Percentiles rank a stretch among this genome's conserved stretches.
These are phyloP conservation scores for Campylomormyrus tamandua DNA, from an alignment of 2,113 vertebrate genomes.

Conservation along the genomic window DNA sequence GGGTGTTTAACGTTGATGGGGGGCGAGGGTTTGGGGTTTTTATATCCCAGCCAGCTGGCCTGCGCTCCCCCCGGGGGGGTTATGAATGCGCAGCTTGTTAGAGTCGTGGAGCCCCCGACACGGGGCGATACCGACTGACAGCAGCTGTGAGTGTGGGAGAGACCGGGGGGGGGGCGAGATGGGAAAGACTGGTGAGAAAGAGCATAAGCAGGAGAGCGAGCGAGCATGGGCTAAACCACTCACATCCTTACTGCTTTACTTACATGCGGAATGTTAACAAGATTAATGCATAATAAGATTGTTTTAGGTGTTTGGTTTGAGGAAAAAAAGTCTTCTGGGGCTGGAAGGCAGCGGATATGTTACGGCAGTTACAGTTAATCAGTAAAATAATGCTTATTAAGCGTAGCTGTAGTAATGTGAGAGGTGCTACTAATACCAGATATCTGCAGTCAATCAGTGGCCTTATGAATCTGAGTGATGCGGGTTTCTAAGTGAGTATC, in stretches of 20 bases:
- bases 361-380: background rate
- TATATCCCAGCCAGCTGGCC: conserved; percentile 68
- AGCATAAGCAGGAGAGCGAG: background rate
- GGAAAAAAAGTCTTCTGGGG: background rate
- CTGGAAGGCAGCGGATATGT: background rate
- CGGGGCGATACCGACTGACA: conserved; percentile 68
- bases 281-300: background rate
- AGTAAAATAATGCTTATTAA: background rate
- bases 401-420: background rate
- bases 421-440: background rate
- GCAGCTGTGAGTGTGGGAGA: conserved; percentile 61
- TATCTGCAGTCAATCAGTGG: background rate
- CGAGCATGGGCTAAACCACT: background rate
- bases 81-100: conserved; percentile 74
- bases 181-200: conserved; percentile 19
- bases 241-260: background rate
- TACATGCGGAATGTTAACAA: background rate
- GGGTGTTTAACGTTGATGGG: too few species aligned
- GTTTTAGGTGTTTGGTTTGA: background rate
- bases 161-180: conserved; percentile 50
- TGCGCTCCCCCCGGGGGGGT: conserved; percentile 66
- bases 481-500: background rate
- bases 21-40: conserved; percentile 34
- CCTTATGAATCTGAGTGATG: background rate
- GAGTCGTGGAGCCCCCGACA: conserved; percentile 68